These are phyloP conservation scores for Antheraea pernyi DNA, from an alignment of 1,140 invertebrate species.

Conservation along the genomic window DNA sequence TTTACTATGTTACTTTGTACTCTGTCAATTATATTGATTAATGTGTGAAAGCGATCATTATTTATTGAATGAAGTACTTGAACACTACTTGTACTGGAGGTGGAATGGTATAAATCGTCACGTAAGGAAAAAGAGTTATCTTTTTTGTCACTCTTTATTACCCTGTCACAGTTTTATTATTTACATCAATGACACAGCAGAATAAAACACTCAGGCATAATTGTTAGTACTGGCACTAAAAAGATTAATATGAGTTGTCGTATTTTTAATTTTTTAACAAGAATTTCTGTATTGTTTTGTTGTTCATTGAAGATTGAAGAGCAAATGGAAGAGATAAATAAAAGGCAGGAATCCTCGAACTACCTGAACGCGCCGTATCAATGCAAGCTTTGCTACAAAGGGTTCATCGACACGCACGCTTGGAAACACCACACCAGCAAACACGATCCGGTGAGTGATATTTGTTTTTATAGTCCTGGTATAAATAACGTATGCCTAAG, in stretches of 20 bases:
- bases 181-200: too few relatives aligned
- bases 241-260: neutral
- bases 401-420: conserved; percentile 61
- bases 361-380: conserved; percentile 58
- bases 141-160: too few relatives aligned
- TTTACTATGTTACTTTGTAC: too few relatives aligned
- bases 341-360: conserved; percentile 50
- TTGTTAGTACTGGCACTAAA: neutral
- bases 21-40: neutral
- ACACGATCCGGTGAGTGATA: conserved; percentile 51
- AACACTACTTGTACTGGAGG: too few relatives aligned
- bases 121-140: too few relatives aligned
- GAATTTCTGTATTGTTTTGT: neutral
- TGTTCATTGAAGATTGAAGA: conserved; percentile 42
- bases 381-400: conserved; percentile 62
- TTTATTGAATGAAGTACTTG: too few relatives aligned
- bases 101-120: too few relatives aligned
- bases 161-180: too few relatives aligned
- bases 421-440: conserved; percentile 59
- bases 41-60: too few relatives aligned
- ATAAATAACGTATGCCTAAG: too few relatives aligned
- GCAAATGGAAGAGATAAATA: conserved; percentile 55
- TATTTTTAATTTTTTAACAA: neutral
- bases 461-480: too few relatives aligned
- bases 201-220: too few relatives aligned